Conservation (phyloP, 2,888 invertebrate genomes). For the Ormyrus rosae region DNA sequence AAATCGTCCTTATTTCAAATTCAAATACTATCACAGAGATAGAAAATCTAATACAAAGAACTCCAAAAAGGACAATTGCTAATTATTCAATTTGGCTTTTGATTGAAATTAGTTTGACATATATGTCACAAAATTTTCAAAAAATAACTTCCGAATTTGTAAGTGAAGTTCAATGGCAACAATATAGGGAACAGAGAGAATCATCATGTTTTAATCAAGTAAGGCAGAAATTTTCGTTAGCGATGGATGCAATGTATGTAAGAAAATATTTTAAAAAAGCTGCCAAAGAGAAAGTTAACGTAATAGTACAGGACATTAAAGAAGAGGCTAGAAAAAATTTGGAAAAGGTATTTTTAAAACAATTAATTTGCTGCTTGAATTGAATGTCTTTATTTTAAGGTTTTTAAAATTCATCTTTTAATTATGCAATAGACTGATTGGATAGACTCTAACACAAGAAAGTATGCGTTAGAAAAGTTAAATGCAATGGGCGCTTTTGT, state of each 20-base stretch:
- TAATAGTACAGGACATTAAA: conserved; percentile 90
- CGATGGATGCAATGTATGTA: conserved; percentile 87
- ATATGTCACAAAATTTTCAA: conserved; percentile 70
- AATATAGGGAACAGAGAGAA: conserved; percentile 77
- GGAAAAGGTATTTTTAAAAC: conserved; percentile 73
- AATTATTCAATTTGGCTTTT: conserved; percentile 78
- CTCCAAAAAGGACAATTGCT: conserved; percentile 74
- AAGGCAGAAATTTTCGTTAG: conserved; percentile 84
- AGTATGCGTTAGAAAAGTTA: conserved; percentile 73
- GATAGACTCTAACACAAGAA: conserved; percentile 47
- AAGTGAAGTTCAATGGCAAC: conserved; percentile 70
- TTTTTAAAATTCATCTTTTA: too few relatives aligned
- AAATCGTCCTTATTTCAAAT: conserved; percentile 88
- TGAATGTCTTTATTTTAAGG: too few relatives aligned
- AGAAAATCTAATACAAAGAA: conserved; percentile 34
- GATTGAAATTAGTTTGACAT: conserved; percentile 71
- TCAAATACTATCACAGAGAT: conserved; percentile 75
- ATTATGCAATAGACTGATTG: conserved; percentile 17
- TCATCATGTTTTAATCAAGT: conserved; percentile 91
- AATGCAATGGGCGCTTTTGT: conserved; percentile 74
- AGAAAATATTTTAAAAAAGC: conserved; percentile 89
- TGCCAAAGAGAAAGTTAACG: conserved; percentile 86
- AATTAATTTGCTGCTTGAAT: too few relatives aligned
- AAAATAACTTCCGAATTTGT: conserved; percentile 71
- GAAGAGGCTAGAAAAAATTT: conserved; percentile 87